Base-by-base conservation (phyloP, 2,113 vertebrate species). In the Colossoma macropomum region DNA sequence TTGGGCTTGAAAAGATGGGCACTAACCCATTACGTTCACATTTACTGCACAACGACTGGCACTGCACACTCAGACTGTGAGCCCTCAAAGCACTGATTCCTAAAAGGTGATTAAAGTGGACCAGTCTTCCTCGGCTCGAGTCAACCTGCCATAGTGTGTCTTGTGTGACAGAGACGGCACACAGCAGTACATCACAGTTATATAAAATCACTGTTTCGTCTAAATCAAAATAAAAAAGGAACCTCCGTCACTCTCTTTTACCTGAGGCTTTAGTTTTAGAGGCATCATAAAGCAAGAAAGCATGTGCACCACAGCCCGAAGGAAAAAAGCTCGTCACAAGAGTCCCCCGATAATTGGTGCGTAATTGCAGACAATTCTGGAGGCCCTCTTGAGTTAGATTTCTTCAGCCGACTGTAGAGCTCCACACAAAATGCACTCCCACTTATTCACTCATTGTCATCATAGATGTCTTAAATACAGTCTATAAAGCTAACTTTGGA, bases 1-100 rank as follows among this genome's bases (percentile, higher is more conserved):
- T 75, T 82, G 62, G 48, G 80, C 50, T 68, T 75, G 52, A 82
- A 75, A 75, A 82, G 71, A 81, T 66, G 30, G 41, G 56, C 80
- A 73, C 28, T 23, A 81, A 81, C 34, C 79, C 23, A 81, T 81
- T 81, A 73, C 79, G 30, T 63, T 48, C 56, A 1, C 27, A 80
- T 80, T 80, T 48, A 72, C 68, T 25, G 77, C 45, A 34, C 65
- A 79, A 23, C 27, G 48, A 25, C 77, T 50, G 23, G 19, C 65
- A 16, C n/a, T 16, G 25, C 32, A 41, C 65, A 32, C 66, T 23
- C 32, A 41, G 66, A 25, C 34, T 25, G 68, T 10, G 1, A 25
- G 34, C 23, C n/a, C 48, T 41, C 23, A 54, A 28, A 66, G 50
- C 72, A 52, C 28, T 1, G 5, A 52, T 65, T 75, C 62, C 16